Conservation (phyloP, 2,113 vertebrate species). For the Vulpes lagopus region DNA sequence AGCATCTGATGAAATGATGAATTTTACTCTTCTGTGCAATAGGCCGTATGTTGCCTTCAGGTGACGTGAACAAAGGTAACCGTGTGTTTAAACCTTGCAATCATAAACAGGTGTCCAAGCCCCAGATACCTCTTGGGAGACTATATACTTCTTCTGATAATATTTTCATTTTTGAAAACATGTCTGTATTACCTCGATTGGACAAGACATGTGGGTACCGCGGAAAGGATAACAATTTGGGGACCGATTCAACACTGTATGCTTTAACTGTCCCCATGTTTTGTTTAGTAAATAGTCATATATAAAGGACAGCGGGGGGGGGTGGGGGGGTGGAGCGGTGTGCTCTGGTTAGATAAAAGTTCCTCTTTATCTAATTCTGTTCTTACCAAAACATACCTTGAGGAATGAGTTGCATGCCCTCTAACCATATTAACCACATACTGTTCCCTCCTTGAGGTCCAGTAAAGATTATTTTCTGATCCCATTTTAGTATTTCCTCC, state of each 20-base stretch:
- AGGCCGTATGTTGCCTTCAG: background rate
- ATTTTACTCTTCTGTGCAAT: background rate
- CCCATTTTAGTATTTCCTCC: background rate
- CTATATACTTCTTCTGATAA: background rate
- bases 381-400: background rate
- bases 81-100: background rate
- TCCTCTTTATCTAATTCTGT: too few relatives aligned
- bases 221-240: background rate
- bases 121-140: background rate
- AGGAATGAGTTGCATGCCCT: background rate
- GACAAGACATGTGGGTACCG: background rate
- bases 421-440: background rate
- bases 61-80: background rate
- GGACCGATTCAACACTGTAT: background rate
- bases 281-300: background rate
- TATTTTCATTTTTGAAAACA: background rate
- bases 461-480: background rate
- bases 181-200: background rate
- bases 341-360: background rate
- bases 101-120: background rate
- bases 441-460: background rate
- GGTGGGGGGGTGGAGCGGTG: background rate
- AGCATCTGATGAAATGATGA: background rate
- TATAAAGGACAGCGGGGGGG: fast-evolving
- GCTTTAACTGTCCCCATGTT: background rate